These are phyloP conservation scores for Eulemur albifrons DNA, from an alignment of 2,797 vertebrate species.

Conservation along the genomic window DNA sequence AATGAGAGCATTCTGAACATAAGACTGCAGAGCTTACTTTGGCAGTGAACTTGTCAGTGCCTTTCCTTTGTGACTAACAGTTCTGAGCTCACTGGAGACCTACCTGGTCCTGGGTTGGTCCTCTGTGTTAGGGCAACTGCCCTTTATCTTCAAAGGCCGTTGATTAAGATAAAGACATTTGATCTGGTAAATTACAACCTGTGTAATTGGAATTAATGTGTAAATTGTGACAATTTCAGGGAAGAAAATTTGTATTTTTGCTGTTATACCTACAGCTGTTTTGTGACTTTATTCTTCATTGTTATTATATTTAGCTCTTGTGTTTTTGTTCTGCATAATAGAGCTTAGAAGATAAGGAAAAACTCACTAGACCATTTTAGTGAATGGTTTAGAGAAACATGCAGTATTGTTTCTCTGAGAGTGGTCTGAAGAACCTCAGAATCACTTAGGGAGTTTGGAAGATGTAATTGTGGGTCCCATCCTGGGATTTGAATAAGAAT, in stretches of 20 bases:
- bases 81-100: neutral
- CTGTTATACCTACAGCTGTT: neutral
- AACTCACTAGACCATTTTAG: neutral
- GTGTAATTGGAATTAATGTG: neutral
- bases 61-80: neutral
- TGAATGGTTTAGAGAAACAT: neutral
- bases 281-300: constrained; percentile 40
- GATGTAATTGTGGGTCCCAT: neutral
- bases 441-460: neutral
- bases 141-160: neutral
- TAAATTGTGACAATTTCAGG: neutral
- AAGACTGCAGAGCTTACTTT: neutral
- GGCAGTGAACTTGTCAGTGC: neutral
- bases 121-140: neutral
- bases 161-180: constrained; percentile 34
- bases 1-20: neutral
- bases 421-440: neutral
- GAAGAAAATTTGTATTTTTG: constrained; percentile 15
- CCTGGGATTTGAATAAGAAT: neutral
- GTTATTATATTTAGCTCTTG: neutral
- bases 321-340: constrained; percentile 30
- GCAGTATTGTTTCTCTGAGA: neutral
- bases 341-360: constrained; percentile 11
- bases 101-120: neutral
- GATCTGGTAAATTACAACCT: constrained; percentile 2